Evolutionary conservation across 2,113 vertebrate species (phyloP).

Genomic region (Myrmecophaga tridactyla): DNA sequence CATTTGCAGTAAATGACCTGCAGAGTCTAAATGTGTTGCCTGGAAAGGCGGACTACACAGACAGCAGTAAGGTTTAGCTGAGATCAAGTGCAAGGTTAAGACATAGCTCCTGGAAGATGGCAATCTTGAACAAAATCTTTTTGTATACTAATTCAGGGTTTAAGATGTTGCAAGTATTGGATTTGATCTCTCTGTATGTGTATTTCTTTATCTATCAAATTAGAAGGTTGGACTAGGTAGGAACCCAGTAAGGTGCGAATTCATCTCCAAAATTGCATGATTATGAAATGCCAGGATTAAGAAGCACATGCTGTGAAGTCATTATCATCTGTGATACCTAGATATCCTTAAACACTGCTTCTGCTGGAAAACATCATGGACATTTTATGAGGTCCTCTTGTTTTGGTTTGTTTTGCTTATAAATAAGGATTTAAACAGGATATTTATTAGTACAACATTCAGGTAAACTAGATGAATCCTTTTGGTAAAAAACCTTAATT

Average conservation of each 20-base stretch:
- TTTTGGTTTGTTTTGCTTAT: background rate
- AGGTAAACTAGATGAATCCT: background rate
- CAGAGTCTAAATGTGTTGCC: background rate
- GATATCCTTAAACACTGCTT: background rate
- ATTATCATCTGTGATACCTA: no score
- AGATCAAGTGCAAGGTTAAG: background rate
- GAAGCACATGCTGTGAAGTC: background rate
- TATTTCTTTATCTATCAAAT: background rate
- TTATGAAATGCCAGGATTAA: background rate
- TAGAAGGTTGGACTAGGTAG: background rate
- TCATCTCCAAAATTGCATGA: background rate
- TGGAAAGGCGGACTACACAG: background rate
- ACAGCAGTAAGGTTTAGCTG: rapidly evolving
- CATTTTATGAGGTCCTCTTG: background rate
- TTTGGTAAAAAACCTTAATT: background rate
- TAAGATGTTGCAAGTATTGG: background rate
- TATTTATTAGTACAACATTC: background rate
- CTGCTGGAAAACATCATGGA: background rate
- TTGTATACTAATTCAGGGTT: background rate
- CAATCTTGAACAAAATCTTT: background rate
- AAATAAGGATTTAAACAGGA: background rate
- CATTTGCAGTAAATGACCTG: background rate
- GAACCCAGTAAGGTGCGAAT: background rate
- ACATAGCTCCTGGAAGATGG: no score
- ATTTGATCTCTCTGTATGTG: background rate